Evolutionary conservation across 2,113 vertebrate species (phyloP).

Genomic region (Colossoma macropomum): DNA sequence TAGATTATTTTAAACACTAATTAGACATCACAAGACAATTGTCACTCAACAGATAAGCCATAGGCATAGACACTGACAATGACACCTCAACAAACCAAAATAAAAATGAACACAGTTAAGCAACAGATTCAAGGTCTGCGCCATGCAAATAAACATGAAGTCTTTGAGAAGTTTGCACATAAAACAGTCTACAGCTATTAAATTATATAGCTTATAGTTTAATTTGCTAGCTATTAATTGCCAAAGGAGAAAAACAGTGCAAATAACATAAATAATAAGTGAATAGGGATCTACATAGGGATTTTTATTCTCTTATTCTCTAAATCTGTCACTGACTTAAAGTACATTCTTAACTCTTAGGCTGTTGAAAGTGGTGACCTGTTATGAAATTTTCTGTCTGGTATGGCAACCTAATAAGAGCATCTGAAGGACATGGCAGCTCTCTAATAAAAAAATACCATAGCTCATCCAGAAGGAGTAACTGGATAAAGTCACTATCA

Average conservation of each 20-base stretch:
- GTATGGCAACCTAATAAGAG: slow-evolving; percentile 41
- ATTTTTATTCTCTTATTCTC: neutral
- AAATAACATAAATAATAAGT: neutral
- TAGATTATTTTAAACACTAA: too few species aligned
- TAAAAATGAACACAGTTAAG: neutral
- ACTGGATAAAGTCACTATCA: slow-evolving; percentile 61
- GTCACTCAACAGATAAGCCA: too few species aligned
- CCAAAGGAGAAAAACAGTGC: neutral
- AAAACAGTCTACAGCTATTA: too few species aligned
- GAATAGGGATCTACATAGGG: neutral
- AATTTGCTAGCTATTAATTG: neutral
- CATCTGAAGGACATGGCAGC: slow-evolving; percentile 51
- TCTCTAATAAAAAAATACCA: slow-evolving; percentile 36
- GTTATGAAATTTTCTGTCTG: slow-evolving; percentile 41
- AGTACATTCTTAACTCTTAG: neutral
- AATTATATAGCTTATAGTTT: too few species aligned
- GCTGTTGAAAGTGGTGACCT: neutral
- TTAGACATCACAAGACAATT: too few species aligned
- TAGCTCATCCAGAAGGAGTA: slow-evolving; percentile 56
- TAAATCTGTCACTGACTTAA: neutral
- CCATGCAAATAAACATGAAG: neutral
- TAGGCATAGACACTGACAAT: neutral
- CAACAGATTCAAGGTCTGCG: neutral
- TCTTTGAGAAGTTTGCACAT: too few species aligned
- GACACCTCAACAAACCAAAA: neutral